Evolutionary conservation across 2,888 invertebrate species (phyloP).

Genomic region (Zhuqinia jingwanae): DNA sequence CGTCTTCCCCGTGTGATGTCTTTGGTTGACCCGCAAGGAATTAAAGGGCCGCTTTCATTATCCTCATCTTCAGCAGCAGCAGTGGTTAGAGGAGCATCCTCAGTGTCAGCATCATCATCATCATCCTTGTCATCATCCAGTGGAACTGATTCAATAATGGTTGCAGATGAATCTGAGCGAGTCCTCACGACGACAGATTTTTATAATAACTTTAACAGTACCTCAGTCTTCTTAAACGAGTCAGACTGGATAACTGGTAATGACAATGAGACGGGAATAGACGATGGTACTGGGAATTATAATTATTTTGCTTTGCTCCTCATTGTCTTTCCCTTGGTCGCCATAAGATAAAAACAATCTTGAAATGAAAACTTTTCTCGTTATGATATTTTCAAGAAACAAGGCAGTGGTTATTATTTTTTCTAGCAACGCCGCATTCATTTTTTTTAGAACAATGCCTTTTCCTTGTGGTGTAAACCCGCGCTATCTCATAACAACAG

Average conservation of each 20-base stretch:
- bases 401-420: no score
- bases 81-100: not conserved
- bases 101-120: conserved; percentile 12
- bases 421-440: no score
- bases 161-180: conserved; percentile 58
- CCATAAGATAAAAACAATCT: conserved; percentile 86
- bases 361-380: conserved; percentile 14
- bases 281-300: conserved; percentile 39
- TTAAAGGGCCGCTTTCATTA: conserved; percentile 53
- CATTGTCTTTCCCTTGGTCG: conserved; percentile 95
- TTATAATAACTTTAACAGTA: conserved; percentile 24
- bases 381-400: no score
- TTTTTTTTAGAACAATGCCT: no score
- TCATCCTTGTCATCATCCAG: conserved; percentile 28
- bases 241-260: conserved; percentile 56
- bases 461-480: no score
- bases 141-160: conserved; percentile 64
- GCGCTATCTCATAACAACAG: no score
- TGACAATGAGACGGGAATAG: conserved; percentile 43
- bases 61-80: conserved; percentile 16
- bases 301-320: conserved; percentile 94
- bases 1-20: conserved; percentile 62
- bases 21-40: conserved; percentile 66
- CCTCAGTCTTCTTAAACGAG: conserved; percentile 27
- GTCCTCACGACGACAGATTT: conserved; percentile 49